Evolutionary conservation across 2,113 vertebrate genomes (phyloP).

Genomic region (Chloroceryle aenea): DNA sequence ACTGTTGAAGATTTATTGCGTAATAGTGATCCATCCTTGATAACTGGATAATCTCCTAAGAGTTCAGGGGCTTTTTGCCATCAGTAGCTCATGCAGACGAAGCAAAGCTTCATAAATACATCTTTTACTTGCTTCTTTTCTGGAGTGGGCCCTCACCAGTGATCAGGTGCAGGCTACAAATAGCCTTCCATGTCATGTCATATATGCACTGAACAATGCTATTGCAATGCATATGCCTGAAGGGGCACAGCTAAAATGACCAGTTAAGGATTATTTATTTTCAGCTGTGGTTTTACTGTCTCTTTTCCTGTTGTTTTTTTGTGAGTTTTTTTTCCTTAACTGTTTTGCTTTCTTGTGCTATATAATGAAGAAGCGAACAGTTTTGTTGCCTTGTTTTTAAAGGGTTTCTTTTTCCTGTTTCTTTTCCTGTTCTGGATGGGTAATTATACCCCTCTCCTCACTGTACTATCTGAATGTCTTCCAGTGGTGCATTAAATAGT

Average conservation of each 20-base stretch:
- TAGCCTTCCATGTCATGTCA: conserved; percentile 45
- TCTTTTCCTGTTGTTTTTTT: not conserved
- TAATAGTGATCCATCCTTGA: conserved; percentile 40
- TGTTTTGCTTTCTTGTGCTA: not conserved
- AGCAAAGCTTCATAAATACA: not conserved
- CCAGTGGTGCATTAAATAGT: conserved; percentile 68
- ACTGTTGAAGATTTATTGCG: conserved; percentile 54
- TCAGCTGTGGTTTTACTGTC: not conserved
- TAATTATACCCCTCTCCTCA: conserved; percentile 35
- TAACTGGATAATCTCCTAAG: conserved; percentile 39
- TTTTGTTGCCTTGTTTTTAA: not conserved
- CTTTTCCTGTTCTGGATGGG: not conserved
- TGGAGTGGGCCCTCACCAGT: not conserved
- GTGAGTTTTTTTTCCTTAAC: not conserved
- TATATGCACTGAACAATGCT: conserved; percentile 14
- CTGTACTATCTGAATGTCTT: conserved; percentile 47
- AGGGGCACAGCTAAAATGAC: conserved; percentile 39
- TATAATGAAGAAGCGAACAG: not conserved
- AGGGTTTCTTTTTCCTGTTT: not conserved
- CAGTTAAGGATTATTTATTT: conserved; percentile 48
- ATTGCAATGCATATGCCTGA: conserved; percentile 41
- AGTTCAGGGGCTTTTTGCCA: not conserved
- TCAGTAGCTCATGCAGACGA: conserved; percentile 24
- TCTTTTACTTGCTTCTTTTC: not conserved
- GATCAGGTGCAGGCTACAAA: conserved; percentile 63